phyloP scores from a whole-genome alignment of 1,140 invertebrate genomes.

The Drosophila gunungcola region DNA sequence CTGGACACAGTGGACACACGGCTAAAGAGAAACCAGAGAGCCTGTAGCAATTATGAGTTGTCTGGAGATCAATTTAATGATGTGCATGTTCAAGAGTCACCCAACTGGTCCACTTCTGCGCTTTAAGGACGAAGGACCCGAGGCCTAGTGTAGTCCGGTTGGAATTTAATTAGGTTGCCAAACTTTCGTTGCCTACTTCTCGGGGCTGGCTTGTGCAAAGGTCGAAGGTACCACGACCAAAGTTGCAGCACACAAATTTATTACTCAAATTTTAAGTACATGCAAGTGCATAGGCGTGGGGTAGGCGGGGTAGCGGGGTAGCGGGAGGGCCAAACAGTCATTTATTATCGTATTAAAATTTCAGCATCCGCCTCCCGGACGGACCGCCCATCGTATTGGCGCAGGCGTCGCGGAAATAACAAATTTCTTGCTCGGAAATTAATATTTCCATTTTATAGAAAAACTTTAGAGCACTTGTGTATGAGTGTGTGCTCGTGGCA shows the following conservation, averaged over 20 bases:
- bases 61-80: constrained; percentile 51
- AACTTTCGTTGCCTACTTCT: constrained; percentile 40
- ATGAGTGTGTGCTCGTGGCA: not conserved
- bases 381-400: constrained; percentile 35
- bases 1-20: not conserved
- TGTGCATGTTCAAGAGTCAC: constrained; percentile 30
- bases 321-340: constrained; percentile 26
- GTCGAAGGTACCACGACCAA: constrained; percentile 35
- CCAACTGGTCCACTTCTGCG: constrained; percentile 1
- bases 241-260: constrained; percentile 66
- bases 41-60: constrained; percentile 46
- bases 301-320: constrained; percentile 4
- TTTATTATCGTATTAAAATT: constrained; percentile 82
- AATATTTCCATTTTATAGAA: constrained; percentile 80
- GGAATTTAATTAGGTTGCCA: constrained; percentile 54
- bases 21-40: constrained; percentile 23
- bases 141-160: constrained; percentile 15
- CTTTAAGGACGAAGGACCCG: constrained; percentile 14
- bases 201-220: constrained; percentile 27
- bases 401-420: constrained; percentile 75
- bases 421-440: constrained; percentile 82
- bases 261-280: constrained; percentile 52
- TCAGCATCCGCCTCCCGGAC: constrained; percentile 14
- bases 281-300: constrained; percentile 24
- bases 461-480: constrained; percentile 59